A percentile compares a stretch with the other conserved stretches of the same genome.
Conservation (phyloP, 1,140 invertebrate species). For the Bombus impatiens region DNA sequence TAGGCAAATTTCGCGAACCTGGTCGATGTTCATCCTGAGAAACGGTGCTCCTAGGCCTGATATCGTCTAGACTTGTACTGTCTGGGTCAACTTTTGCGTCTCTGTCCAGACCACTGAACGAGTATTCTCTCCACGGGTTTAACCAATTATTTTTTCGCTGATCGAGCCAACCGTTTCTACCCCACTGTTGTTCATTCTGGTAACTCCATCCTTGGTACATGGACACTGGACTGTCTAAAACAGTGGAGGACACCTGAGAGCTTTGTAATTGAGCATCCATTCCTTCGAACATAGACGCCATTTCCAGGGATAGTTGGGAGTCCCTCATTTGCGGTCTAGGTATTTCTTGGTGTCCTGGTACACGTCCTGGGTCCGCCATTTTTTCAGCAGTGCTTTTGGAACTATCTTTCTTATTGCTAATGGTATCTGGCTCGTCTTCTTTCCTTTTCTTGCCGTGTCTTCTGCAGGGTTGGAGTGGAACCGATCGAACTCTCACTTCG, state of each 20-base stretch:
- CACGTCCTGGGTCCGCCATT: constrained; percentile 67
- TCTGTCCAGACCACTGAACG: constrained; percentile 76
- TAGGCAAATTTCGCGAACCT: constrained; percentile 73
- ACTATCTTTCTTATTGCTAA: constrained; percentile 79
- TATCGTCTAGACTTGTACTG: constrained; percentile 84
- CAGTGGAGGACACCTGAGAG: constrained; percentile 91
- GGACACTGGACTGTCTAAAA: constrained; percentile 87
- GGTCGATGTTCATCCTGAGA: constrained; percentile 79
- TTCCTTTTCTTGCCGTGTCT: constrained; percentile 91
- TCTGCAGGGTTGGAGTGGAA: constrained; percentile 91
- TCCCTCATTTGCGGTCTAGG: constrained; percentile 72
- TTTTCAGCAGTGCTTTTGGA: constrained; percentile 71
- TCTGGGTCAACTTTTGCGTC: constrained; percentile 86
- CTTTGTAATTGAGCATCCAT: constrained; percentile 90
- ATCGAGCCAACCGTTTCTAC: constrained; percentile 76
- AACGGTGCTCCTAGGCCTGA: constrained; percentile 75
- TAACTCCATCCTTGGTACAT: constrained; percentile 83
- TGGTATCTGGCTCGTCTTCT: constrained; percentile 85
- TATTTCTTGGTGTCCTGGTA: constrained; percentile 71
- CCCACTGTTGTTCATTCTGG: constrained; percentile 78
- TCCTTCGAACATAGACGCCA: constrained; percentile 89
- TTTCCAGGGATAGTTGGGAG: constrained; percentile 83
- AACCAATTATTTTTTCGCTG: constrained; percentile 78
- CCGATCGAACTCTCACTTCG: constrained; percentile 92
- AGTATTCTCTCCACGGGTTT: constrained; percentile 84